Conservation (phyloP, 2,888 invertebrate species). For the Meloe dianella region DNA sequence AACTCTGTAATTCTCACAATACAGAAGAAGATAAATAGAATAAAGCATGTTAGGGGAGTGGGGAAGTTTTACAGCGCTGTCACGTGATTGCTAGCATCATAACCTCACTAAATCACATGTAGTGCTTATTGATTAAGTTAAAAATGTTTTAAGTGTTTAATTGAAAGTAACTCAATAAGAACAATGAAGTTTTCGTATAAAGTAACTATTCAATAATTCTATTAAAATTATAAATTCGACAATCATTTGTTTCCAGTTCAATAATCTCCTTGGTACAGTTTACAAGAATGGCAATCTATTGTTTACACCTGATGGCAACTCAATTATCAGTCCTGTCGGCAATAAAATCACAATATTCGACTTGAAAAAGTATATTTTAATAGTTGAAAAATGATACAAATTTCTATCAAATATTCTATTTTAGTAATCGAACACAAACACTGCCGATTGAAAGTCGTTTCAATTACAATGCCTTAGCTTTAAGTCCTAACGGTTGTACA, state of each 20-base stretch:
- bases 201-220: conserved; percentile 50
- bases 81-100: background rate
- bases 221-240: conserved; percentile 19
- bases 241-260: conserved; percentile 68
- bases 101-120: conserved; percentile 8
- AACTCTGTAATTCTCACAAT: too few relatives aligned
- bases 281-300: conserved; percentile 89
- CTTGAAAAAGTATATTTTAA: conserved; percentile 83
- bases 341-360: conserved; percentile 93
- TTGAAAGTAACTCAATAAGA: background rate
- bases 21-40: too few relatives aligned
- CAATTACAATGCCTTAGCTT: conserved; percentile 83
- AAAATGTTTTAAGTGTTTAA: background rate
- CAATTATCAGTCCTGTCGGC: conserved; percentile 94
- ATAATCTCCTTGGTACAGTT: conserved; percentile 92
- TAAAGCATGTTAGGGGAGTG: too few relatives aligned
- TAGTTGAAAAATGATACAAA: background rate
- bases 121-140: background rate
- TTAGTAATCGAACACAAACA: conserved; percentile 88
- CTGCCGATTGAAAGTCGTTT: conserved; percentile 84
- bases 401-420: conserved; percentile 24
- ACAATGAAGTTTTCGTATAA: conserved; percentile 66
- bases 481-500: conserved; percentile 87
- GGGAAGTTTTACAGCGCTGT: too few relatives aligned
- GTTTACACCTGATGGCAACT: conserved; percentile 93